Conservation (phyloP, 2,888 invertebrate genomes). For the Archips crataeganus region DNA sequence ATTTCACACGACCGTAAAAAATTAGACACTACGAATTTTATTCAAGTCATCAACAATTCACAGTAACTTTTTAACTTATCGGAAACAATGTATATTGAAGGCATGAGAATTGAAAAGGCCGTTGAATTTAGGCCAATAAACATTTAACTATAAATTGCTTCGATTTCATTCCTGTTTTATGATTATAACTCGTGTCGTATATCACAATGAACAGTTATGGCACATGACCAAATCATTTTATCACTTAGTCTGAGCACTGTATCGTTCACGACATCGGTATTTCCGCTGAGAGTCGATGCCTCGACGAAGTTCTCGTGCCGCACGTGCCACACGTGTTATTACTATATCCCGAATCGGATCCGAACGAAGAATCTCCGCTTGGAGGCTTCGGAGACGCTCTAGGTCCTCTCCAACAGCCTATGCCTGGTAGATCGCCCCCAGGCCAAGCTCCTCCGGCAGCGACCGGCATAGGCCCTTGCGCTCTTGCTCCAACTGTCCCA, state of each 20-base stretch:
- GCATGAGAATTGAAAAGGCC: constrained; percentile 71
- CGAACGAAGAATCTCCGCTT: constrained; percentile 91
- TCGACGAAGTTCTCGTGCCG: constrained; percentile 86
- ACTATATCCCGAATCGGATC: constrained; percentile 94
- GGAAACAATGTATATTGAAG: constrained; percentile 56
- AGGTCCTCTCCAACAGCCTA: constrained; percentile 86
- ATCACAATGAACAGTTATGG: constrained; percentile 55
- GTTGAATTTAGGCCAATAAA: constrained; percentile 56
- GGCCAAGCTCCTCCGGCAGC: constrained; percentile 90
- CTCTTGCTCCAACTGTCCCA: constrained; percentile 87
- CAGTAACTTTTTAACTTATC: constrained; percentile 32
- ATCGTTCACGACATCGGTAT: constrained; percentile 81
- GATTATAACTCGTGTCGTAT: constrained; percentile 38
- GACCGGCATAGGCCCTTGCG: constrained; percentile 74
- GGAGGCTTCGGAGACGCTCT: constrained; percentile 86
- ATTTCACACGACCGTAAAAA: constrained; percentile 74
- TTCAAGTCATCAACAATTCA: constrained; percentile 43
- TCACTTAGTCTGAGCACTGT: constrained; percentile 52
- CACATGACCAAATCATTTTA: constrained; percentile 55
- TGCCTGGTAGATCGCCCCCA: constrained; percentile 86
- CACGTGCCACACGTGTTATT: constrained; percentile 91
- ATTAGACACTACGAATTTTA: constrained; percentile 66
- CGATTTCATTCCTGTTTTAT: constrained; percentile 40
- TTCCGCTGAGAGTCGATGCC: constrained; percentile 80
- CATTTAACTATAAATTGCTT: constrained; percentile 71